Conservation (phyloP, 2,113 vertebrate genomes). For the Calidris pugnax region DNA sequence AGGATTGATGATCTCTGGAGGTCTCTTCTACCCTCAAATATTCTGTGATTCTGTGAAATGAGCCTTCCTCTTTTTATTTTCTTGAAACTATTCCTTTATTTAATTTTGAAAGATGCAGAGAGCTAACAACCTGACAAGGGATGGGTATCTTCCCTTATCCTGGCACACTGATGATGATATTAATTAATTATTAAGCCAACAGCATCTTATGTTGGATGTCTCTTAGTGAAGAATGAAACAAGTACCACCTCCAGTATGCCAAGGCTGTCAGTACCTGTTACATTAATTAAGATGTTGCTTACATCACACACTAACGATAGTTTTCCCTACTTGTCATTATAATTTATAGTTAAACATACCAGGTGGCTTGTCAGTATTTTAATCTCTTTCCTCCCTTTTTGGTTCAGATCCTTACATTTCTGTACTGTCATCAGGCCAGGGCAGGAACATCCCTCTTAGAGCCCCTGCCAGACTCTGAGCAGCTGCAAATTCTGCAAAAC, state of each 20-base stretch:
- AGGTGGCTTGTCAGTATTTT: neutral
- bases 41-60: neutral
- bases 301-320: accelerated
- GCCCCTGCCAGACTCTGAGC: neutral
- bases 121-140: neutral
- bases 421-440: accelerated
- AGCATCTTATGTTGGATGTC: neutral
- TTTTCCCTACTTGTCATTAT: neutral
- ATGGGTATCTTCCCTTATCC: neutral
- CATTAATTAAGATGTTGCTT: neutral
- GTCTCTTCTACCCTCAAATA: neutral
- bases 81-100: neutral
- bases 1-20: neutral
- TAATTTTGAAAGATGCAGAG: neutral
- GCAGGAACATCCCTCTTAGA: neutral
- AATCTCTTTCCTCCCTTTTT: neutral
- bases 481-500: neutral
- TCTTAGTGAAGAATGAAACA: neutral
- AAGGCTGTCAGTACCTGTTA: neutral
- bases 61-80: neutral
- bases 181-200: neutral
- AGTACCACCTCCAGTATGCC: neutral
- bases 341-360: neutral
- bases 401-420: neutral
- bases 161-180: accelerated